Evolutionary conservation across 2,888 invertebrate genomes (phyloP), one percentile per base, ranked within the genome.

Genomic region (Gordius sp.): DNA sequence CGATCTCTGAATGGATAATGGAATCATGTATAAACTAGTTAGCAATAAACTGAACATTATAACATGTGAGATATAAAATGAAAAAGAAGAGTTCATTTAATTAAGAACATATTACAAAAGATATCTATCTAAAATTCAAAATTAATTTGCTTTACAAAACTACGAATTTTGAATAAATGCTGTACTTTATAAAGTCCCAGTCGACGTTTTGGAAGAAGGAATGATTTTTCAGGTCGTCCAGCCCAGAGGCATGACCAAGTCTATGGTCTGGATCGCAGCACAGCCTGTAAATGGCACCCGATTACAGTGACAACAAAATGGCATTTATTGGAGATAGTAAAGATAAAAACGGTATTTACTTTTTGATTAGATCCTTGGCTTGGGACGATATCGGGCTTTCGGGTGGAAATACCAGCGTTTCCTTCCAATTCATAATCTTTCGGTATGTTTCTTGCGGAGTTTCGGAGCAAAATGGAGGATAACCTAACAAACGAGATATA

Each of bases 381-480:
- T 91, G 87, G 72, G 87, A 87, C 61, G 89, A 89, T 68, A 97
- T 97, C 61, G 97, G 97, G 65, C 91, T 85, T 75, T 97, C 97
- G 0, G 97, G 91, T 16, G 97, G 97, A 71, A 99, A 99, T 58
- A 86, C 80, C 59, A 99, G 76, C 1, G 93, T 93, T 68, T 97
- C 91, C 62, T 87, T 77, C 97, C 97, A 99, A 67, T 91, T 91
- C 87, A 99, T 91, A 63, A 99, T 93, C 73, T 87, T 87, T 58
- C 77, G 76, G 71, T 89, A 89, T 23, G 89, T 89, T 72, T 89
- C 89, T 69, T 87, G 87, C 1, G 87, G 86, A 64, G 84, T 91
- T 72, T 97, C 93, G 59, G 93, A 93, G 71, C 97, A 97, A 73
- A 99, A 97, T 58, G 97, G 97, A 61, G 97, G 97, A 71, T 93